Percentiles rank a stretch among this genome's conserved stretches.
These are phyloP conservation scores for Azemiops feae DNA, from an alignment of 2,113 vertebrate species.

Conservation along the genomic window DNA sequence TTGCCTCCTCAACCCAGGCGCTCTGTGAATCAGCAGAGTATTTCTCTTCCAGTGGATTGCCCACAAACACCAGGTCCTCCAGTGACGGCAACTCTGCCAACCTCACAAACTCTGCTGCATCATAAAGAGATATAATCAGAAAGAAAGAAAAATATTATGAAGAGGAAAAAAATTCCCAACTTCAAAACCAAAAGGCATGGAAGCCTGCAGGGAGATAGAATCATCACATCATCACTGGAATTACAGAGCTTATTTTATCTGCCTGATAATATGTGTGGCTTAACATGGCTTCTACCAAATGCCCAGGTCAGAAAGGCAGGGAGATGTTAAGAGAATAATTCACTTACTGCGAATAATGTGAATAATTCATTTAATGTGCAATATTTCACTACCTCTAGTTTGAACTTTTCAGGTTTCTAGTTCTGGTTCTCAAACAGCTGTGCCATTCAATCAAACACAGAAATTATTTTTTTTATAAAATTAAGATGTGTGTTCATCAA, in stretches of 20 bases:
- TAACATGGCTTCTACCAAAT: not conserved
- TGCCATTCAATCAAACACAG: not conserved
- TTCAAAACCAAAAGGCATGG: conserved; percentile 19
- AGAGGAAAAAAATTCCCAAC: conserved; percentile 16
- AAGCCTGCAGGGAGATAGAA: not conserved
- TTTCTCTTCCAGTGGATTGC: conserved; percentile 94
- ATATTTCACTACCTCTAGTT: not conserved
- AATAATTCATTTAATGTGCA: not conserved
- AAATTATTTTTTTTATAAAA: not conserved
- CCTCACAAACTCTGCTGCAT: conserved; percentile 86
- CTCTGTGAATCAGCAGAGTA: conserved; percentile 76
- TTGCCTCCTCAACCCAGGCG: conserved; percentile 90
- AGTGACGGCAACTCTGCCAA: conserved; percentile 85
- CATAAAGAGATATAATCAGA: conserved; percentile 53
- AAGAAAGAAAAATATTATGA: not conserved
- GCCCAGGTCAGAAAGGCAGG: not conserved
- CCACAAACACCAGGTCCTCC: conserved; percentile 92
- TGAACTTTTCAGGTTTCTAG: not conserved
- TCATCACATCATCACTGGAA: not conserved
- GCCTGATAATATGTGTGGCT: not conserved
- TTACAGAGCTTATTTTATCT: not conserved
- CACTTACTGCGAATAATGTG: not conserved
- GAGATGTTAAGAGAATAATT: not conserved
- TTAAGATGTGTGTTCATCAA: not conserved
- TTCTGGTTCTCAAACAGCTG: not conserved